A percentile compares a stretch with the other conserved stretches of the same genome.
Evolutionary conservation across 2,888 invertebrate species (phyloP).

Genomic region (Actias luna): DNA sequence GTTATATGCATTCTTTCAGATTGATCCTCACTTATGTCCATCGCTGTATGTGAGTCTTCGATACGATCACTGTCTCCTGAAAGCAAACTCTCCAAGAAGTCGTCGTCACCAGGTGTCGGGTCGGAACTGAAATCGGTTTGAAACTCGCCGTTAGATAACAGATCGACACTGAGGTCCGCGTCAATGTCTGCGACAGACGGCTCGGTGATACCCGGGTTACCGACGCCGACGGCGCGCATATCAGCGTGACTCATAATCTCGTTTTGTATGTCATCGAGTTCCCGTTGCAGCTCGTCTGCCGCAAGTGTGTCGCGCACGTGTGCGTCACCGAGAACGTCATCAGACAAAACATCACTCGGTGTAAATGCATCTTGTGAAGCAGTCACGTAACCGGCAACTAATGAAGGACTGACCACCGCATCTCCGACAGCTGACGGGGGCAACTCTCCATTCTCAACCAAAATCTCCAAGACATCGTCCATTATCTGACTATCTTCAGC

Average conservation of each 20-base stretch:
- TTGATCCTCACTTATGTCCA: slow-evolving; percentile 65
- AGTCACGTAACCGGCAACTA: slow-evolving; percentile 44
- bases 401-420: slow-evolving; percentile 76
- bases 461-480: slow-evolving; percentile 95
- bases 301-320: slow-evolving; percentile 61
- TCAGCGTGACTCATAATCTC: slow-evolving; percentile 71
- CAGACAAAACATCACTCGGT: slow-evolving; percentile 60
- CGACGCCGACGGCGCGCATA: slow-evolving; percentile 47
- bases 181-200: slow-evolving; percentile 51
- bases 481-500: slow-evolving; percentile 87
- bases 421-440: slow-evolving; percentile 92
- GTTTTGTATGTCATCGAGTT: slow-evolving; percentile 71
- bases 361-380: slow-evolving; percentile 50
- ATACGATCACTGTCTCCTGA: slow-evolving; percentile 51
- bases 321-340: slow-evolving; percentile 56
- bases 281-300: slow-evolving; percentile 67
- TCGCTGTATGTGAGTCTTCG: slow-evolving; percentile 53
- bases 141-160: slow-evolving; percentile 55
- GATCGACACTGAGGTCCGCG: slow-evolving; percentile 52
- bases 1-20: slow-evolving; percentile 66
- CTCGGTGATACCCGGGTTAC: slow-evolving; percentile 41
- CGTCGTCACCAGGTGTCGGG: slow-evolving; percentile 59
- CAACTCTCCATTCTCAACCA: slow-evolving; percentile 95
- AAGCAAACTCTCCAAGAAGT: slow-evolving; percentile 66
- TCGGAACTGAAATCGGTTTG: slow-evolving; percentile 63